Percentiles rank a stretch among this genome's conserved stretches.
phyloP scores from a whole-genome alignment of 2,113 vertebrate species.

The Rhinogobius similis region DNA sequence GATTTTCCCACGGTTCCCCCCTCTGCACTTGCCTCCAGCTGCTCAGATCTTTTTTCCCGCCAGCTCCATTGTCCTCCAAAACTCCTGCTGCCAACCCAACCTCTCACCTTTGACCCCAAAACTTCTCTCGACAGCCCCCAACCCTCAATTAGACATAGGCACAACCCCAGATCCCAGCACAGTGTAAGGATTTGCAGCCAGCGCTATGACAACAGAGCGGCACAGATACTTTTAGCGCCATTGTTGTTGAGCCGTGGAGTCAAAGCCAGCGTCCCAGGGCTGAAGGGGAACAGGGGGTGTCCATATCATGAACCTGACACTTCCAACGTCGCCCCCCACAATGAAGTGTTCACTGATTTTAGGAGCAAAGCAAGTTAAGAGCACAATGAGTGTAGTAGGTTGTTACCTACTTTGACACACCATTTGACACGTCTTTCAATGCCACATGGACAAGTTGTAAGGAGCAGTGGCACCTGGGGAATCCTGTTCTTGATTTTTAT shows the following conservation, averaged over 20 bases:
- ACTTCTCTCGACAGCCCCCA: conserved; percentile 47
- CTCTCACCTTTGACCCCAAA: conserved; percentile 70
- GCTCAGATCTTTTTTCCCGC: conserved; percentile 57
- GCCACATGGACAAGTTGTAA: not conserved
- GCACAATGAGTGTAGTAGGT: conserved; percentile 7
- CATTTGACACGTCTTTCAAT: not conserved
- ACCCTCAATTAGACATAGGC: conserved; percentile 38
- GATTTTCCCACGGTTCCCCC: conserved; percentile 60
- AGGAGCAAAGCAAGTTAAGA: not conserved
- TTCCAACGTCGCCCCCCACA: conserved; percentile 18
- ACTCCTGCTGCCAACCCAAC: conserved; percentile 61
- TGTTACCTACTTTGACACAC: not conserved
- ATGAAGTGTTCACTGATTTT: conserved; percentile 8
- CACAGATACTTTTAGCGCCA: conserved; percentile 59
- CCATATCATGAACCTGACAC: conserved; percentile 57
- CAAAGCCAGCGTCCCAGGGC: conserved; percentile 27
- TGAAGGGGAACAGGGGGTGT: conserved; percentile 14
- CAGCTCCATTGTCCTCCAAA: conserved; percentile 51
- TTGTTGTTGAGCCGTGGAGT: conserved; percentile 41
- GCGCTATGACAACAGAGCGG: conserved; percentile 65
- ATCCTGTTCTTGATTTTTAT: not conserved
- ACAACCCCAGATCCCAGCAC: conserved; percentile 24
- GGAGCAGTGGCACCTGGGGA: not conserved
- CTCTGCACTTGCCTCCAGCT: conserved; percentile 51
- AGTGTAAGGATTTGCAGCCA: conserved; percentile 43